A percentile compares a stretch with the other conserved stretches of the same genome.
phyloP scores from a whole-genome alignment of 2,113 vertebrate genomes.

The Capra hircus region DNA sequence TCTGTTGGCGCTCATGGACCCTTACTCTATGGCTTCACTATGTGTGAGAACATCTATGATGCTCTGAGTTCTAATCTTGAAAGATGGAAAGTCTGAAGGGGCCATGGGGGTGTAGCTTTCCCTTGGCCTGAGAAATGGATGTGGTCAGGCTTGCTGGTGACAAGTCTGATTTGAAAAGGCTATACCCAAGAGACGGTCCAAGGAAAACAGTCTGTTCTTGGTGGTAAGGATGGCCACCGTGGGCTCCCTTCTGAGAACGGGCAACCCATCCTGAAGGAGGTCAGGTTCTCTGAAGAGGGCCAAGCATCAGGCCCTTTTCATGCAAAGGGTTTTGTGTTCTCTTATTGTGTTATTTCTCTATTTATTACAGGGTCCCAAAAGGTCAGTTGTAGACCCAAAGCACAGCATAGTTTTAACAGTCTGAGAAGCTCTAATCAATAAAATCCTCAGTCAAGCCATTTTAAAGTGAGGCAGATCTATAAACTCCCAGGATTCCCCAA shows the following conservation, averaged over 20 bases:
- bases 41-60: slow-evolving; percentile 17
- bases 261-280: neutral
- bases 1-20: slow-evolving; percentile 4
- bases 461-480: neutral
- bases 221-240: neutral
- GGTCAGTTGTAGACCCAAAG: neutral
- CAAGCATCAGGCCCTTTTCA: neutral
- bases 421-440: neutral
- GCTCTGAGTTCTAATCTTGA: slow-evolving; percentile 49
- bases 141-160: neutral
- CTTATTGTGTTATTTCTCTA: neutral
- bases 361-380: neutral
- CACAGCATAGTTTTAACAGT: neutral
- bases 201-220: neutral
- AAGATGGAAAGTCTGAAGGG: neutral
- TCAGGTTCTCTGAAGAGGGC: neutral
- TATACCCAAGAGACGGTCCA: neutral
- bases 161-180: slow-evolving; percentile 15
- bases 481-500: neutral
- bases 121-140: slow-evolving; percentile 18
- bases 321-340: neutral
- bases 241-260: neutral
- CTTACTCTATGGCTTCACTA: slow-evolving; percentile 27
- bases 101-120: neutral
- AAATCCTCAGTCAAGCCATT: neutral